phyloP scores from a whole-genome alignment of 2,113 vertebrate species.

The Willisornis vidua region DNA sequence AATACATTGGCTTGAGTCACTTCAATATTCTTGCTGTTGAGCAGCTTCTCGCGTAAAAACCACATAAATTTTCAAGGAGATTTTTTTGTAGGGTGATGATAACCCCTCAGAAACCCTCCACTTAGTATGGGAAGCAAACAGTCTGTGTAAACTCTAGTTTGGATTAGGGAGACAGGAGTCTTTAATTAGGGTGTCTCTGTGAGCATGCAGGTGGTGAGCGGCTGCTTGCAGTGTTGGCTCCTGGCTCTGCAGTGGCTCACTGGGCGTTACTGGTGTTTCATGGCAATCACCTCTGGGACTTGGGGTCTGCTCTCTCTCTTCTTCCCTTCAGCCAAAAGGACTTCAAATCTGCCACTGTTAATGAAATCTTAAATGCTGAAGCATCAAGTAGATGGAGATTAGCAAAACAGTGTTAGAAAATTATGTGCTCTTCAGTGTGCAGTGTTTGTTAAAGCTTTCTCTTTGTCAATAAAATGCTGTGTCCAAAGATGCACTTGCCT shows the following conservation, averaged over 20 bases:
- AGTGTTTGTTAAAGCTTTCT: not conserved
- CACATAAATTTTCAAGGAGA: not conserved
- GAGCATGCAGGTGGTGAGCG: not conserved
- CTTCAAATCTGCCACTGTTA: not conserved
- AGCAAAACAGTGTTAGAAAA: not conserved
- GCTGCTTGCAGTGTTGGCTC: not conserved
- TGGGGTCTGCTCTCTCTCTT: not conserved
- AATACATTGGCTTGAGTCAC: not conserved
- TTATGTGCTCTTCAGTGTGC: not conserved
- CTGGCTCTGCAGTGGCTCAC: not conserved
- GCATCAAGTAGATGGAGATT: not conserved
- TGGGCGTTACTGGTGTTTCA: fast-evolving
- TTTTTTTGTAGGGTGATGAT: not conserved
- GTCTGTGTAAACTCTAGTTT: not conserved
- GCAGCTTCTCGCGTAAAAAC: not conserved
- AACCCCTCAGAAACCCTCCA: not conserved
- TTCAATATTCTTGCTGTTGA: not conserved
- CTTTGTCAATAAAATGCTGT: not conserved
- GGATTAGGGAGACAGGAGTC: not conserved
- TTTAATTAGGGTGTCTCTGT: not conserved
- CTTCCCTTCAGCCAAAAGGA: not conserved
- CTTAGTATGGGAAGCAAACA: not conserved
- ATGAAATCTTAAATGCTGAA: not conserved
- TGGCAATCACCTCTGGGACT: not conserved
- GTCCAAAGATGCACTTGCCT: not conserved